A percentile compares a stretch with the other conserved stretches of the same genome.
These are phyloP conservation scores for Oncorhynchus mykiss DNA, from an alignment of 2,113 vertebrate species.

Conservation along the genomic window DNA sequence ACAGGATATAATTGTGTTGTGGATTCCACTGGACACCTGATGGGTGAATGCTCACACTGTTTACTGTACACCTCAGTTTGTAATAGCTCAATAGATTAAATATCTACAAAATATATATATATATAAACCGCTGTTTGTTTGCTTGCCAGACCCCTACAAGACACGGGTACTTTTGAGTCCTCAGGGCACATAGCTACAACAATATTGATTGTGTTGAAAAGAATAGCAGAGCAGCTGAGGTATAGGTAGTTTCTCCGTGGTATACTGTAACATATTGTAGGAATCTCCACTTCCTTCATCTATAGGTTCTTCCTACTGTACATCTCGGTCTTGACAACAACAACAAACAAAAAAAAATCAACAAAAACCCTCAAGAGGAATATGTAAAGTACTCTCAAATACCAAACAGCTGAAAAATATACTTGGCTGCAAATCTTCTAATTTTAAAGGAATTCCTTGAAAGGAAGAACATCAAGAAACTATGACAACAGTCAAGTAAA, in stretches of 20 bases:
- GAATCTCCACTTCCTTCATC: not conserved
- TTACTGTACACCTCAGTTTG: not conserved
- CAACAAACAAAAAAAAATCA: not conserved
- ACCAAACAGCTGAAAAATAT: too few species aligned
- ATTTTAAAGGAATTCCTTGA: too few species aligned
- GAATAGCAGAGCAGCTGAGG: not conserved
- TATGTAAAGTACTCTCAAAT: not conserved
- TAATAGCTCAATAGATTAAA: conserved; percentile 28
- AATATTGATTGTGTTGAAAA: conserved; percentile 31
- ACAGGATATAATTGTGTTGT: not conserved
- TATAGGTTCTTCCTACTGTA: not conserved
- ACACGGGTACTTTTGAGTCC: conserved; percentile 41
- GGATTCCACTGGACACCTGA: not conserved
- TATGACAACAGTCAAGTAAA: not conserved
- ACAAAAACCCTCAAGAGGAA: conserved; percentile 4
- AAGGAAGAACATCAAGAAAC: too few species aligned
- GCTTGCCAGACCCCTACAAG: conserved; percentile 18
- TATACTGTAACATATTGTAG: not conserved
- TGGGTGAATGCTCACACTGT: conserved; percentile 19
- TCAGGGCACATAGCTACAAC: conserved; percentile 37
- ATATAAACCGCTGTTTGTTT: not conserved
- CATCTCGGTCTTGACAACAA: conserved; percentile 24
- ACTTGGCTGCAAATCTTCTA: too few species aligned
- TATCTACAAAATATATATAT: not conserved
- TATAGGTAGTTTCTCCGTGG: not conserved